Evolutionary conservation across 1,140 invertebrate species (phyloP).

Genomic region (Charaxes varanes): DNA sequence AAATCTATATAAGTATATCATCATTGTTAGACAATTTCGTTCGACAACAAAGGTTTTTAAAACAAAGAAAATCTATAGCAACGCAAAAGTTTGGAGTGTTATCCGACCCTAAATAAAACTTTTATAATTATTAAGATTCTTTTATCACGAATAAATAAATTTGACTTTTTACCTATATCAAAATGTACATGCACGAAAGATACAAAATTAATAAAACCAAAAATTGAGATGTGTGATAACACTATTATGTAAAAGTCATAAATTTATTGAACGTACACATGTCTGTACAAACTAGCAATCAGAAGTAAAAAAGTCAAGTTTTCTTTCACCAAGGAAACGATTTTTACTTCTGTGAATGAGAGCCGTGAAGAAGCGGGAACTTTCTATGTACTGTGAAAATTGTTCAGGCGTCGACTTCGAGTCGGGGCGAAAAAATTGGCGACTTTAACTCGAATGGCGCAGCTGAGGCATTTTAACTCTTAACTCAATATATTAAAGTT

Average conservation of each 20-base stretch:
- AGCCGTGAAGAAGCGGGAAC: slow-evolving; percentile 6
- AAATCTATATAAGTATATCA: too few species aligned
- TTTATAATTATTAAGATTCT: neutral
- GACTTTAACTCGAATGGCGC: slow-evolving; percentile 7
- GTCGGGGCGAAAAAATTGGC: slow-evolving; percentile 15
- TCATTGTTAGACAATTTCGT: too few species aligned
- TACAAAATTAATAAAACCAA: neutral
- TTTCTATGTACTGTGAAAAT: slow-evolving; percentile 15
- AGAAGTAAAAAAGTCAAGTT: slow-evolving; percentile 32
- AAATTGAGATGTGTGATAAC: slow-evolving; percentile 16
- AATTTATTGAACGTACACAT: too few species aligned
- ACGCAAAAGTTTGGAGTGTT: neutral
- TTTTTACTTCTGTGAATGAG: slow-evolving; percentile 29
- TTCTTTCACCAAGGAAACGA: slow-evolving; percentile 49
- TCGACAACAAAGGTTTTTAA: neutral
- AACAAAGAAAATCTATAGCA: neutral
- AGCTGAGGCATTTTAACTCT: slow-evolving; percentile 2
- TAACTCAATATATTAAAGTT: slow-evolving; percentile 4
- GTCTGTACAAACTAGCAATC: neutral
- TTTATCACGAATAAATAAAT: neutral
- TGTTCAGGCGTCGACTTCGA: slow-evolving; percentile 24
- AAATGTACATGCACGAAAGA: slow-evolving; percentile 5
- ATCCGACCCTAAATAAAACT: slow-evolving; percentile 1
- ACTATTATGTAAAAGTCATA: neutral
- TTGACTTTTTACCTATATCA: too few species aligned